Percentiles rank a stretch among this genome's conserved stretches.
Conservation (phyloP, 2,797 vertebrate species). For the Cyprinella venusta region DNA sequence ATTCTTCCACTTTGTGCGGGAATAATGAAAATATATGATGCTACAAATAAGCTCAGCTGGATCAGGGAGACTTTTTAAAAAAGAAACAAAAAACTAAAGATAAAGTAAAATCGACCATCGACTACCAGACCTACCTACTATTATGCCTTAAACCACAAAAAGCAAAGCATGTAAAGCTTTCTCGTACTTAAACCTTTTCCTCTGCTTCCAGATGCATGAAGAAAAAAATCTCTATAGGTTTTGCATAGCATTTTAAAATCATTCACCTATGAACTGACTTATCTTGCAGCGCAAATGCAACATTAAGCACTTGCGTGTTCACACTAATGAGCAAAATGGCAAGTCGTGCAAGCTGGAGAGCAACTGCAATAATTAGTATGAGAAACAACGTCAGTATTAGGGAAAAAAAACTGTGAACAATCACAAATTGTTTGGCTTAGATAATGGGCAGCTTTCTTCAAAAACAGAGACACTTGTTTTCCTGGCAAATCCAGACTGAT, state of each 20-base stretch:
- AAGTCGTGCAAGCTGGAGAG: conserved; percentile 8
- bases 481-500: neutral
- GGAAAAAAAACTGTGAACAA: conserved; percentile 20
- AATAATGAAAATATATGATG: conserved; percentile 32
- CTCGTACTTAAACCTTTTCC: conserved; percentile 28
- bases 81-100: neutral
- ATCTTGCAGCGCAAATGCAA: conserved; percentile 1
- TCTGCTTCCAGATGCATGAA: conserved; percentile 50
- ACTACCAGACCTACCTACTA: neutral
- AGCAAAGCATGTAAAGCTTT: neutral
- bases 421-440: conserved; percentile 28
- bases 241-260: conserved; percentile 50
- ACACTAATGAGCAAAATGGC: conserved; percentile 21
- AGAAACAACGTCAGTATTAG: neutral
- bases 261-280: conserved; percentile 22
- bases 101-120: neutral
- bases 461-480: neutral
- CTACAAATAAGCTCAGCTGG: neutral
- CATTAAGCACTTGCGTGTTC: neutral
- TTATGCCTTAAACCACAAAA: neutral
- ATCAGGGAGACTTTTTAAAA: neutral
- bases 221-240: conserved; percentile 3
- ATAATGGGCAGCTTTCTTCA: conserved; percentile 32
- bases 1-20: conserved; percentile 16
- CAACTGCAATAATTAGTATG: neutral